Evolutionary conservation across 2,797 vertebrate genomes (phyloP).

Genomic region (Danio aesculapii): DNA sequence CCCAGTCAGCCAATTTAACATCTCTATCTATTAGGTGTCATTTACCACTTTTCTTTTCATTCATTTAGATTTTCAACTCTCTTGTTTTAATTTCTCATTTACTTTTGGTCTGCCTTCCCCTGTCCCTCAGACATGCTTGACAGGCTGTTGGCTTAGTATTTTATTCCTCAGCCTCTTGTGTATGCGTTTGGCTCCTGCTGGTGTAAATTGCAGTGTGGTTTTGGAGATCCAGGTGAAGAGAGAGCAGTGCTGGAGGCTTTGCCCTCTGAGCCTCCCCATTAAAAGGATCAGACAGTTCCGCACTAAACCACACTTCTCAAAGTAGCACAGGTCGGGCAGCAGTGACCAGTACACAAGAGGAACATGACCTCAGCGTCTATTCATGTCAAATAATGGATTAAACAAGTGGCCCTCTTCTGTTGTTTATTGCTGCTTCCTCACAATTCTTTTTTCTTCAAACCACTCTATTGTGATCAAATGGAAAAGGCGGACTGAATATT

Average conservation of each 20-base stretch:
- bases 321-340: conserved; percentile 4
- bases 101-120: neutral
- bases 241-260: conserved; percentile 30
- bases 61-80: neutral
- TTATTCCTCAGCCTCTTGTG: conserved; percentile 13
- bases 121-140: conserved; percentile 7
- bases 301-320: conserved; percentile 24
- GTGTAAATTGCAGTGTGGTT: conserved; percentile 26
- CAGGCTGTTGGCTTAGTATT: neutral
- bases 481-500: neutral
- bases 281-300: conserved; percentile 48
- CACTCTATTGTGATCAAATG: neutral
- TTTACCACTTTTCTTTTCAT: too few relatives aligned
- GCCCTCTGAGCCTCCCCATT: conserved; percentile 27
- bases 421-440: conserved; percentile 18
- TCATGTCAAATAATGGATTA: conserved; percentile 50
- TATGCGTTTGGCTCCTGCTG: conserved; percentile 31
- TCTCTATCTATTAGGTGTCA: too few relatives aligned
- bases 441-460: neutral
- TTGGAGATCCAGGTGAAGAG: conserved; percentile 30
- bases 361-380: conserved; percentile 63
- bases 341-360: conserved; percentile 56
- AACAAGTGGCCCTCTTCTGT: conserved; percentile 13
- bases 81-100: neutral
- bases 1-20: too few relatives aligned